Evolutionary conservation across 2,888 invertebrate species (phyloP).

Genomic region (Hydriomena furcata): DNA sequence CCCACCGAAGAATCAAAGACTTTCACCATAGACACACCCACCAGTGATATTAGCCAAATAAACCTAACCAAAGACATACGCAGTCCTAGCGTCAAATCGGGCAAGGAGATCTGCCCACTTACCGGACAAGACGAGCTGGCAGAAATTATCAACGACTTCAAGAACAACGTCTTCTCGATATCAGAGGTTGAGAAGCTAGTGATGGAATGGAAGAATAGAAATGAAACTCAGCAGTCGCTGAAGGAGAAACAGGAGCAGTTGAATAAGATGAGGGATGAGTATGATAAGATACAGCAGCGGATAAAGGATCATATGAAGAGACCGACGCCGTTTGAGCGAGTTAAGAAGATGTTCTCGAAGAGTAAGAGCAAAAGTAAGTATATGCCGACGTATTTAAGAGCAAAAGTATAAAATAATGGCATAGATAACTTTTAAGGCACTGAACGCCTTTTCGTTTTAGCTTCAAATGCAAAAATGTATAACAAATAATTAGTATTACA

Average conservation of each 20-base stretch:
- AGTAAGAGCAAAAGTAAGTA: conserved; percentile 81
- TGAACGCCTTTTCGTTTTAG: no score
- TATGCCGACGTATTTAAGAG: no score
- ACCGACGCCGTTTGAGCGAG: conserved; percentile 91
- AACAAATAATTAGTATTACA: no score
- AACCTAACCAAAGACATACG: conserved; percentile 71
- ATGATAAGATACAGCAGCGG: conserved; percentile 91
- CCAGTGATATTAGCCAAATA: conserved; percentile 79
- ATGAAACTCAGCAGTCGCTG: conserved; percentile 93
- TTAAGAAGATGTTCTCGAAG: conserved; percentile 89
- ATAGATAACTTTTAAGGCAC: no score
- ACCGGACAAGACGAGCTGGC: conserved; percentile 90
- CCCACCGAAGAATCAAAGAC: conserved; percentile 79
- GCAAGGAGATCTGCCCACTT: conserved; percentile 66
- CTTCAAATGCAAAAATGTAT: no score
- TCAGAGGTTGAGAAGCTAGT: conserved; percentile 93
- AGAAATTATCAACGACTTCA: conserved; percentile 94
- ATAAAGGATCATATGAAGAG: conserved; percentile 90
- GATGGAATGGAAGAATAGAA: conserved; percentile 93
- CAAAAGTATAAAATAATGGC: no score
- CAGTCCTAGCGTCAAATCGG: conserved; percentile 71
- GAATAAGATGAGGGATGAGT: conserved; percentile 90
- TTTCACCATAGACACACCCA: conserved; percentile 75
- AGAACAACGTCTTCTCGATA: conserved; percentile 94
- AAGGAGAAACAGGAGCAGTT: conserved; percentile 93